Evolutionary conservation across 1,140 invertebrate genomes (phyloP).

Genomic region (Pseudomyrmex dendroicus): DNA sequence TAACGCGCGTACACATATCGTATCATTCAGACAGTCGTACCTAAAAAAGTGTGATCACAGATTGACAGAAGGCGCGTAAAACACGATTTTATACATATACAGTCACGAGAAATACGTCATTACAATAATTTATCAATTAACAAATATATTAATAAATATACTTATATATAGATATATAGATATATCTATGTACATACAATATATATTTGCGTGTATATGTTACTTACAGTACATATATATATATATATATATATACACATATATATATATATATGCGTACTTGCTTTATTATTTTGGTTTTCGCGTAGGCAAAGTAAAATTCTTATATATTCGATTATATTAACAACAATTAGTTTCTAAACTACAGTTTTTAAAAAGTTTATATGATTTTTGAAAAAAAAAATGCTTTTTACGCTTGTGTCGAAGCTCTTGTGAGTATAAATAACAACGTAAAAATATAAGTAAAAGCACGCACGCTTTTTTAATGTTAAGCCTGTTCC

Average conservation of each 20-base stretch:
- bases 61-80: constrained; percentile 82
- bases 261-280: background rate
- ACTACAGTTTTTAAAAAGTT: too few species aligned
- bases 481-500: too few species aligned
- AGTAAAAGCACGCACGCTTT: too few species aligned
- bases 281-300: too few species aligned
- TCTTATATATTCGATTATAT: background rate
- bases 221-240: background rate
- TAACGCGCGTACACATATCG: background rate
- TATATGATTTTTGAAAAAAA: too few species aligned
- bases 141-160: constrained; percentile 61
- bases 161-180: constrained; percentile 28
- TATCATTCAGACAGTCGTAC: constrained; percentile 71
- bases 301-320: too few species aligned
- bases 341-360: too few species aligned
- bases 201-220: constrained; percentile 8
- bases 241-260: background rate
- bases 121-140: constrained; percentile 55
- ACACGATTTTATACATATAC: constrained; percentile 67
- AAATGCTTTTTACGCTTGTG: too few species aligned
- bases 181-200: too few species aligned
- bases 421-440: too few species aligned
- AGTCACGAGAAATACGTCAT: constrained; percentile 61
- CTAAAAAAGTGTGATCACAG: constrained; percentile 81
- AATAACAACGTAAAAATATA: too few species aligned